phyloP scores from a whole-genome alignment of 1,140 invertebrate genomes.

The Andricus grossulariae region DNA sequence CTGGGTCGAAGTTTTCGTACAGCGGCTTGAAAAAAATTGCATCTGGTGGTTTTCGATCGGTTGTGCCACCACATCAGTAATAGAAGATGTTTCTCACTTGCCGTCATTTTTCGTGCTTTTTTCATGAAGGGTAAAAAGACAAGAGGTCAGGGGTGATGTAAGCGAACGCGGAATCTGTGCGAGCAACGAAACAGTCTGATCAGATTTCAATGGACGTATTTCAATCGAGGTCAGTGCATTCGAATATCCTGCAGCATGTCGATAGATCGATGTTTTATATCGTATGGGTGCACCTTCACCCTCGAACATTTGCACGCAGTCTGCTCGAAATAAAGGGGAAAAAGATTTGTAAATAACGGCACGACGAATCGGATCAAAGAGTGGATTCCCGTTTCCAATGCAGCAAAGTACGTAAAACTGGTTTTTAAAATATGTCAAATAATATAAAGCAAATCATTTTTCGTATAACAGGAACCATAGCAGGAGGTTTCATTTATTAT shows the following conservation, averaged over 20 bases:
- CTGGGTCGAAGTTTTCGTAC: slow-evolving; percentile 58
- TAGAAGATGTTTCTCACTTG: slow-evolving; percentile 12
- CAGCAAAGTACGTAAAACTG: background rate
- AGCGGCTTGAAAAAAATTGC: slow-evolving; percentile 39
- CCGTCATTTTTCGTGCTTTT: background rate
- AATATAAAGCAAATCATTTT: background rate
- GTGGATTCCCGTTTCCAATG: background rate
- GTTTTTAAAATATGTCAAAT: background rate
- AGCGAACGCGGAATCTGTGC: slow-evolving; percentile 21
- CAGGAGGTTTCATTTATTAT: background rate
- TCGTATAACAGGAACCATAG: background rate
- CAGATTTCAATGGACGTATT: slow-evolving; percentile 62
- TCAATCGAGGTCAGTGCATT: slow-evolving; percentile 60
- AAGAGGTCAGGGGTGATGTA: slow-evolving; percentile 35
- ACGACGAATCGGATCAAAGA: background rate
- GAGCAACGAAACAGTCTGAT: slow-evolving; percentile 52
- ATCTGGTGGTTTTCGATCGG: slow-evolving; percentile 20
- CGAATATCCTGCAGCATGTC: slow-evolving; percentile 37
- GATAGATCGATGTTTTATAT: slow-evolving; percentile 15
- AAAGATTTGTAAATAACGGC: background rate
- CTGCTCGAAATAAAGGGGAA: background rate
- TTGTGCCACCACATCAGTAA: slow-evolving; percentile 18
- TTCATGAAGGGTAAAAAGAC: slow-evolving; percentile 40
- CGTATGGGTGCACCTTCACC: background rate
- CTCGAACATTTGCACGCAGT: slow-evolving; percentile 22